A percentile compares a stretch with the other conserved stretches of the same genome.
These are phyloP conservation scores for Cephus runcator DNA, from an alignment of 2,888 invertebrate genomes.

Conservation along the genomic window DNA sequence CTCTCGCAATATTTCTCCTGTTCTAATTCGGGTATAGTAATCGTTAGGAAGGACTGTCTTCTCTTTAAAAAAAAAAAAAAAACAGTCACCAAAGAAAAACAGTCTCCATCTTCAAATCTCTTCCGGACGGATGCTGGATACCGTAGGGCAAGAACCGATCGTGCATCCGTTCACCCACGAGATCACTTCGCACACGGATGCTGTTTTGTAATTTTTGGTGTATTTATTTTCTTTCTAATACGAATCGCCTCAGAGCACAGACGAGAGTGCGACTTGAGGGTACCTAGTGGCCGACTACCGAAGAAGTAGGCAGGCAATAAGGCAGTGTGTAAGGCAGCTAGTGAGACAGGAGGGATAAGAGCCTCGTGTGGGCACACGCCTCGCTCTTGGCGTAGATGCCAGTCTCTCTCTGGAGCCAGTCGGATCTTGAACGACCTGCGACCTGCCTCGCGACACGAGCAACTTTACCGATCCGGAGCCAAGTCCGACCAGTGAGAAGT, in stretches of 20 bases:
- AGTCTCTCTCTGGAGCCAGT: constrained; percentile 27
- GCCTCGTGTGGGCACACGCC: background rate
- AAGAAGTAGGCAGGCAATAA: constrained; percentile 34
- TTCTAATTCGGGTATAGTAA: background rate
- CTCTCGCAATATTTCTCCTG: background rate
- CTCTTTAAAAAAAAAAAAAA: background rate
- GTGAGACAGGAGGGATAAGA: background rate
- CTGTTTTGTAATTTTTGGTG: background rate
- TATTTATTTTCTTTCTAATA: background rate
- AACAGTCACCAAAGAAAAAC: background rate
- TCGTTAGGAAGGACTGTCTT: background rate
- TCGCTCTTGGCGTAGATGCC: constrained; percentile 1
- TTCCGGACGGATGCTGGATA: background rate
- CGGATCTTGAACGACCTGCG: constrained; percentile 36
- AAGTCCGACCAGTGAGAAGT: background rate
- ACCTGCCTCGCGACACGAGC: constrained; percentile 17
- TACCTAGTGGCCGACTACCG: constrained; percentile 3
- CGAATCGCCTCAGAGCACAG: background rate
- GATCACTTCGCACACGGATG: background rate
- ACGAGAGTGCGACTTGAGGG: background rate
- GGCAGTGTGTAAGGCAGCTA: constrained; percentile 19
- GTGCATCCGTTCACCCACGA: background rate
- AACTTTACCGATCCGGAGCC: background rate
- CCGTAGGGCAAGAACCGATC: background rate
- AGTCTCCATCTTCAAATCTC: background rate